Base-by-base conservation (phyloP, 53 echinoderm and acorn worm genomes). In the Paelopatides confundens region DNA sequence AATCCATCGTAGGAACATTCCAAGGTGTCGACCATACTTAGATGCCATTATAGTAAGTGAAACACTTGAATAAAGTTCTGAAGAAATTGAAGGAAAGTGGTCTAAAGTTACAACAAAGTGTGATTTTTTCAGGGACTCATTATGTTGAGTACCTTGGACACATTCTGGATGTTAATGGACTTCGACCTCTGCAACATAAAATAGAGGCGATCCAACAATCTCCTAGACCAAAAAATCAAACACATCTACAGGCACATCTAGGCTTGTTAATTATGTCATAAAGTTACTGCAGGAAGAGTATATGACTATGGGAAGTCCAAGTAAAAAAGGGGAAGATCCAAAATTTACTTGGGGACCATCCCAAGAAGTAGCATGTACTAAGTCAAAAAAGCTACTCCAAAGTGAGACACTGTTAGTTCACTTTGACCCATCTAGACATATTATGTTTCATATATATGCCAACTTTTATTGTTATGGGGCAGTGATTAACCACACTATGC, bases 141-240 rank as follows among this genome's bases (percentile, higher is more conserved):
- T n/a, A n/a, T 21, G 69, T 94, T 6, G 62, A 68, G 34, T 92
- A 89, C 66, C 77, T 89, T n/a, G 92, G 92, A 28, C 89, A 92
- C 68, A 54, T 43, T 29, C 74, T 95, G 21, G 82, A 90, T 35
- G 35, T 13, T 35, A 17, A 90, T 4, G 94, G 92, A 14, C 63
- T 92, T 4, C 31, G 88, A 8, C 88, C 69, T 13, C 69, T 88
- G 18, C 74, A 52, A 15, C 53, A 89, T 0, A 91, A 91, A 76
- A 76, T 87, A 10, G 79, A 88, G 23, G 92, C 58, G 15, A 91
- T 94, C 35, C 64, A 39, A 14, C 40, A 92, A 4, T 87, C 87
- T 14, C 86, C 85, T n/a, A 5, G 63, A 14, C 94, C 90, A 10
- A 82, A 81, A 13, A 87, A 92, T 31, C 85, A 85, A 29, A 86